Base-by-base conservation (phyloP, 2,888 invertebrate species). In the Gnatocerus cornutus region DNA sequence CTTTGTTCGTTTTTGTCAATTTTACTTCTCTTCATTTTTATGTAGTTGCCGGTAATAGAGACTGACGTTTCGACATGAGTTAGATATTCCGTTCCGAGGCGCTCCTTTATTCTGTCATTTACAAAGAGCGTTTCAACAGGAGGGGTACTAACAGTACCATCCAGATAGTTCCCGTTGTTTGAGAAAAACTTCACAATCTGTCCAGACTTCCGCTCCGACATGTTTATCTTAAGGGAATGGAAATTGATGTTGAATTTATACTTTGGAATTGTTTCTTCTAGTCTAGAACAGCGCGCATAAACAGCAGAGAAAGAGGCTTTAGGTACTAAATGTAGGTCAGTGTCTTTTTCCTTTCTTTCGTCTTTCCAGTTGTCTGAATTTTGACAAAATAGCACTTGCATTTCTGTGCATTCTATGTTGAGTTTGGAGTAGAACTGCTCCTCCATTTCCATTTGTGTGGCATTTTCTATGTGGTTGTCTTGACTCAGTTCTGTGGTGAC, bases 381-480 rank as follows among this genome's bases (percentile, higher is more conserved):
- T 73, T 86, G 86, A 78, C 87, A 87, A 79, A 89, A 89, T 16
- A 90, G 76, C 0, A 90, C 79, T 88, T 95, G 94, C 45, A 89
- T 85, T 63, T 90, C 90, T 9, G 89, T 89, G 73, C 92, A 89
- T 71, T 90, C 90, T 0, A 93, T 87, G 71, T 91, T 90, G 55
- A 93, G 87, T 74, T 94, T 87, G 73, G 94, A 94, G 77, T 94
- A 95, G 6, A 94, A 85, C 52, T 91, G 87, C 80, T 94, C 93
- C 78, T 95, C 94, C 62, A 94, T 83, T 85, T 95, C 94, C 89
- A 93, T 93, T 77, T 92, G 91, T 0, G 94, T 94, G 0, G 92
- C 91, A 78, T 93, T 92, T 81, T 94, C 93, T 0, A 92, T 83
- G 7, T 90, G 88, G 55, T 90, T 84, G 0, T 87, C 84, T 0